Percentiles rank a stretch among this genome's conserved stretches.
These are phyloP conservation scores for Pardalotus punctatus DNA, from an alignment of 2,113 vertebrate genomes.

Conservation along the genomic window DNA sequence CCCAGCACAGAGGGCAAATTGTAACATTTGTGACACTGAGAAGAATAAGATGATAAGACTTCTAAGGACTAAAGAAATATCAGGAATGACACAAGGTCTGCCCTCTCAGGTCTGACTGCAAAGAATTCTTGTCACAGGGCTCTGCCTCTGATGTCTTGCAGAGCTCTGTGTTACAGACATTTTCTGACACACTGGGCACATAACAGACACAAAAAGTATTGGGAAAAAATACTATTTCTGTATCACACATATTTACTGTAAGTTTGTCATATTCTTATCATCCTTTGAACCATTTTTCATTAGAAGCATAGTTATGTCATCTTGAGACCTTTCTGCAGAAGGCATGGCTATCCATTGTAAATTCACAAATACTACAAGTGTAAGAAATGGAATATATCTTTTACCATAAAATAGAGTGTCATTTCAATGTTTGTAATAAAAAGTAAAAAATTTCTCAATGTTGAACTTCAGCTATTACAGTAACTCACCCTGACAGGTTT, in stretches of 20 bases:
- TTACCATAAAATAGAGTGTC: background rate
- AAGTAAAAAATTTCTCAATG: background rate
- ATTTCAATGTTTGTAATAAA: background rate
- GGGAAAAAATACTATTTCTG: background rate
- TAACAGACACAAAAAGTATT: background rate
- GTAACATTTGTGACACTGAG: background rate
- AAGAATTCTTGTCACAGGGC: background rate
- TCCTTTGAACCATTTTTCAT: background rate
- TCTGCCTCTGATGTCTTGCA: background rate
- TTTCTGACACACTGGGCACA: background rate
- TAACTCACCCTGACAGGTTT: background rate
- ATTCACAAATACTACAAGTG: background rate
- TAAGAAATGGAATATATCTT: background rate
- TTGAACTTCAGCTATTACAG: background rate
- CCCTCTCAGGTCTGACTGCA: background rate
- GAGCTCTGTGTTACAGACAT: background rate
- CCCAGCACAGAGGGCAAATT: background rate
- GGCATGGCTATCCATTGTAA: background rate
- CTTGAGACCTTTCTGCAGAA: background rate
- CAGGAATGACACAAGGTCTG: background rate
- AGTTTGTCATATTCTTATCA: background rate
- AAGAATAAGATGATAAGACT: background rate
- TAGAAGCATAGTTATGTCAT: background rate
- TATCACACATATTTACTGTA: background rate
- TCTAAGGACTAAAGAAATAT: background rate